A percentile compares a stretch with the other conserved stretches of the same genome.
phyloP scores from a whole-genome alignment of 2,888 invertebrate species.

The Drosophila neotestacea region DNA sequence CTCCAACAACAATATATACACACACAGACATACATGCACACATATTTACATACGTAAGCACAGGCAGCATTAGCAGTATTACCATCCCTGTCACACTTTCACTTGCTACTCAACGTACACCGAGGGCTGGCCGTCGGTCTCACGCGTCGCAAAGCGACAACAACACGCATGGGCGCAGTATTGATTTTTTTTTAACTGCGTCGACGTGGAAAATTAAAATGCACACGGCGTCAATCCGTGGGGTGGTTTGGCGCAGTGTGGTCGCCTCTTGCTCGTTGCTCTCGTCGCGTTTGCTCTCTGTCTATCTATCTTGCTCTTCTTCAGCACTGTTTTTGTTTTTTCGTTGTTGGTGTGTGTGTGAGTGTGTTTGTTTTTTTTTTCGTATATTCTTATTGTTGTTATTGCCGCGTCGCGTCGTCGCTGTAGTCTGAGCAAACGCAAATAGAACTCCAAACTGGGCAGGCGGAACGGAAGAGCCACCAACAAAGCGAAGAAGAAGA shows the following conservation, averaged over 20 bases:
- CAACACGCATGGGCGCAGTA: conserved; percentile 80
- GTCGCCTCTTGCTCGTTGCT: conserved; percentile 39
- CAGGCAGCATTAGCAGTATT: conserved; percentile 24
- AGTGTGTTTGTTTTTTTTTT: background rate
- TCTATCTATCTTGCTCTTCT: conserved; percentile 22
- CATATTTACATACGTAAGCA: conserved; percentile 3
- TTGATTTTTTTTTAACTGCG: conserved; percentile 83
- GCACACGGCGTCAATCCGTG: conserved; percentile 79
- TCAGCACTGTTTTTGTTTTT: conserved; percentile 17
- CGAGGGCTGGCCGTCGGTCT: conserved; percentile 17
- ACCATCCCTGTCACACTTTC: conserved; percentile 47
- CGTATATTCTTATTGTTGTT: conserved; percentile 16
- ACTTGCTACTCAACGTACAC: background rate
- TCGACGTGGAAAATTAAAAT: conserved; percentile 65
- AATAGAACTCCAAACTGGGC: conserved; percentile 67
- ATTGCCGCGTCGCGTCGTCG: conserved; percentile 32
- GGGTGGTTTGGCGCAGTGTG: conserved; percentile 81
- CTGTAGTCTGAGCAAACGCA: conserved; percentile 70
- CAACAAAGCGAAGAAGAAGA: conserved; percentile 18
- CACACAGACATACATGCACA: conserved; percentile 4
- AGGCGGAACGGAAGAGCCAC: conserved; percentile 50
- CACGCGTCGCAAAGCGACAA: conserved; percentile 47
- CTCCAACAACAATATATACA: conserved; percentile 8
- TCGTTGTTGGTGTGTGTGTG: conserved; percentile 15
- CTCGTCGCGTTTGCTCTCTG: conserved; percentile 27